Evolutionary conservation across 2,113 vertebrate species (phyloP).

Genomic region (Pterophyllum scalare): DNA sequence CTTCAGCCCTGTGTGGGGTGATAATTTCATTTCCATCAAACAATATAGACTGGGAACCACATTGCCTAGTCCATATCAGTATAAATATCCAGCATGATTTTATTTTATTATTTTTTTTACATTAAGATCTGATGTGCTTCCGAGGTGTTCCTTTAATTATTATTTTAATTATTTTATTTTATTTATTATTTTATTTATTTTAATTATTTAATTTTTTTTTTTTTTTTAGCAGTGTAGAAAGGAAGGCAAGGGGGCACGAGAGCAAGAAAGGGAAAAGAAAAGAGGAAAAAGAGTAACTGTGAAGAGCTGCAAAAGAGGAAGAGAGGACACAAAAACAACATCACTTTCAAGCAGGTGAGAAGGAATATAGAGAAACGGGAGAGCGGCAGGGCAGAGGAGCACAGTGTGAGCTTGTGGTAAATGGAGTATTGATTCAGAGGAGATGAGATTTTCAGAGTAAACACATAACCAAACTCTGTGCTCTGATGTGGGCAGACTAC

Average conservation of each 20-base stretch:
- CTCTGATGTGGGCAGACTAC: slow-evolving; percentile 25
- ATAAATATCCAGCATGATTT: too few relatives aligned
- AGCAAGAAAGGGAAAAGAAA: neutral
- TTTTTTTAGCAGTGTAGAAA: neutral
- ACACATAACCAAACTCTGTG: slow-evolving; percentile 60
- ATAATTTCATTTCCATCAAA: too few relatives aligned
- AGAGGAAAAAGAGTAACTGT: neutral
- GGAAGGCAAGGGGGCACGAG: neutral
- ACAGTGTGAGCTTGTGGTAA: slow-evolving; percentile 57
- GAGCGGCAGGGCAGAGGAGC: neutral
- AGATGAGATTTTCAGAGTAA: slow-evolving; percentile 75
- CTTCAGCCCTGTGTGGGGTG: too few relatives aligned
- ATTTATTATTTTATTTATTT: too few relatives aligned
- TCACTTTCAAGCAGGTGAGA: neutral
- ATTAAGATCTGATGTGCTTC: too few relatives aligned
- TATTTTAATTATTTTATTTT: too few relatives aligned
- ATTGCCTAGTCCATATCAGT: too few relatives aligned
- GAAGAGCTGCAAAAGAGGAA: neutral
- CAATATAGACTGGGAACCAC: too few relatives aligned
- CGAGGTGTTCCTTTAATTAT: too few relatives aligned
- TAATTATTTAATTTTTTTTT: too few relatives aligned
- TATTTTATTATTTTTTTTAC: too few relatives aligned
- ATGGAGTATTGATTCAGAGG: slow-evolving; percentile 73
- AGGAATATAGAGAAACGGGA: neutral
- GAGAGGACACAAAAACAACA: neutral